Conservation (phyloP, 2,113 vertebrate species). For the Hymenochirus boettgeri region DNA sequence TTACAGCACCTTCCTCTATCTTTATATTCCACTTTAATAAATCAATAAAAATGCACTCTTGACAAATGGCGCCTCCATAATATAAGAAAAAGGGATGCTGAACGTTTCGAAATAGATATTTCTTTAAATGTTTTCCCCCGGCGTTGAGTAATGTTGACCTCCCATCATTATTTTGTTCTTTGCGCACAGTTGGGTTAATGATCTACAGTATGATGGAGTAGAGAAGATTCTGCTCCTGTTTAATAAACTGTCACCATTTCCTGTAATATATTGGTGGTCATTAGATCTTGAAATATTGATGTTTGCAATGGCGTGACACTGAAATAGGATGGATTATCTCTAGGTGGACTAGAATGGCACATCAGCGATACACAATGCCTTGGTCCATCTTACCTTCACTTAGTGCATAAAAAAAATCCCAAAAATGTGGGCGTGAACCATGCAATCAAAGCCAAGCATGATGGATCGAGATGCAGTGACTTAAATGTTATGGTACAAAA, state of each 20-base stretch:
- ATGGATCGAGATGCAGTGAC: too few relatives aligned
- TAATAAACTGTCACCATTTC: neutral
- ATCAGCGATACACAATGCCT: neutral
- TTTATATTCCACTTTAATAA: too few relatives aligned
- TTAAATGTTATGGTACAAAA: too few relatives aligned
- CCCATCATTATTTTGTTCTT: neutral
- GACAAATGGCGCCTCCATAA: too few relatives aligned
- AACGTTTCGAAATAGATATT: too few relatives aligned
- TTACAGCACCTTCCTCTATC: too few relatives aligned
- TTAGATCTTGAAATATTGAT: slow-evolving; percentile 1
- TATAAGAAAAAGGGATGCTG: too few relatives aligned
- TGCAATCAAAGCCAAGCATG: too few relatives aligned
- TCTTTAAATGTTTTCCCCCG: too few relatives aligned
- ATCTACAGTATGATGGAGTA: neutral
- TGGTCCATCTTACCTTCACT: neutral
- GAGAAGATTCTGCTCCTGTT: neutral
- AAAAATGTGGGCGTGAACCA: too few relatives aligned
- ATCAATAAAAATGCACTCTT: too few relatives aligned
- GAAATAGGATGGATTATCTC: neutral
- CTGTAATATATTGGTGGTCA: neutral
- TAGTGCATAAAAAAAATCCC: neutral
- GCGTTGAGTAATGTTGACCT: neutral
- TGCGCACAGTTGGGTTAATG: neutral
- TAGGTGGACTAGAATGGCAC: neutral
- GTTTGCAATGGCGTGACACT: neutral